Percentiles rank a stretch among this genome's conserved stretches.
Evolutionary conservation across 2,888 invertebrate species (phyloP).

Genomic region (Heteromurus nitidus): DNA sequence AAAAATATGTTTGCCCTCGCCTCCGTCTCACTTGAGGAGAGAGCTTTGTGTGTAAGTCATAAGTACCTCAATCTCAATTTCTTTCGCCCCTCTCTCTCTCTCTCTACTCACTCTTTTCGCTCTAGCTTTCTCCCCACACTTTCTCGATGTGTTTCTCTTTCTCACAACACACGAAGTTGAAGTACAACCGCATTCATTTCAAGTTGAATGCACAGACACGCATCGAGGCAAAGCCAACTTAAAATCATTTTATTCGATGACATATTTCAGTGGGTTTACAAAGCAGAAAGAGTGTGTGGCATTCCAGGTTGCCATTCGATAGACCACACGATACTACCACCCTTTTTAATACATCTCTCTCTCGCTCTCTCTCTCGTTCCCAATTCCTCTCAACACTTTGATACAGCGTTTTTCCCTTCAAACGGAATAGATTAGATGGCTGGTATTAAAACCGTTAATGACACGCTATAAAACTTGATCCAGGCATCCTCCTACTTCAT

Average conservation of each 20-base stretch:
- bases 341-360: slow-evolving; percentile 38
- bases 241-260: slow-evolving; percentile 51
- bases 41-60: no score
- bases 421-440: slow-evolving; percentile 71
- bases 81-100: background rate
- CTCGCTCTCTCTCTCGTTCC: no score
- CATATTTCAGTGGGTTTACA: slow-evolving; percentile 45
- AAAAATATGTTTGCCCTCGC: no score
- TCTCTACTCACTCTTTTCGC: no score
- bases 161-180: no score
- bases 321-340: background rate
- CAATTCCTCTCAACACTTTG: slow-evolving; percentile 20
- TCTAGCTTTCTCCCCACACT: no score
- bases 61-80: no score
- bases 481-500: slow-evolving; percentile 65
- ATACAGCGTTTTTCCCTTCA: slow-evolving; percentile 51
- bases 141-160: no score
- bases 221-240: slow-evolving; percentile 21
- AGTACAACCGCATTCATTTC: no score
- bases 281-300: background rate
- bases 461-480: slow-evolving; percentile 72
- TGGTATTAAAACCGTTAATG: slow-evolving; percentile 72
- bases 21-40: no score
- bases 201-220: slow-evolving; percentile 53
- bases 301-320: background rate